phyloP scores from a whole-genome alignment of 2,113 vertebrate genomes.

The Phoenicopterus ruber region DNA sequence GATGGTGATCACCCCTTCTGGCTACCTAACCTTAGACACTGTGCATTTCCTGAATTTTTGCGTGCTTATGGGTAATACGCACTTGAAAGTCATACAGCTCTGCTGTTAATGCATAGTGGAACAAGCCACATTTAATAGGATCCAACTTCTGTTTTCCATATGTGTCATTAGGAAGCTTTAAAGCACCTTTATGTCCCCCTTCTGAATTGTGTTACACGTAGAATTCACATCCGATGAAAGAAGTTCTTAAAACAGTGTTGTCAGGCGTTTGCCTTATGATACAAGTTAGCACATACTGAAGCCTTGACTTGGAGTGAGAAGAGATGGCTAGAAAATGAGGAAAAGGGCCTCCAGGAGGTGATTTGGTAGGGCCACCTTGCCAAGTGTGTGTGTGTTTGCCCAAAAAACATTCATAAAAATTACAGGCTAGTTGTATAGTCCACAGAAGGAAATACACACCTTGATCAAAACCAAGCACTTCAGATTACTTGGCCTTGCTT shows the following conservation, averaged over 20 bases:
- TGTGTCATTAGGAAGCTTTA: not conserved
- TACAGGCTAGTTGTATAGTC: not conserved
- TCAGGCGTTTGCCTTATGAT: not conserved
- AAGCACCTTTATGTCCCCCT: not conserved
- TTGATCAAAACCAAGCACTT: not conserved
- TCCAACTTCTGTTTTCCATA: not conserved
- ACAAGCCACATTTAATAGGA: not conserved
- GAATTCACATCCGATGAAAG: not conserved
- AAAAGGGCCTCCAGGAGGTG: not conserved
- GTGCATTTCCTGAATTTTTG: not conserved
- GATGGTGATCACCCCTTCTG: not conserved
- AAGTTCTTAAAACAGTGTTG: not conserved
- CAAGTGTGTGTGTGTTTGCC: not conserved
- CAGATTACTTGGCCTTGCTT: not conserved
- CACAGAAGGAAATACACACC: not conserved
- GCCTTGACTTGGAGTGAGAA: not conserved
- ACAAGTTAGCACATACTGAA: not conserved
- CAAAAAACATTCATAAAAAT: not conserved
- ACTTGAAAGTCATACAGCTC: not conserved
- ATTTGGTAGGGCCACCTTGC: not conserved
- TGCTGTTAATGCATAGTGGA: not conserved
- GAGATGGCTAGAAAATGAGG: not conserved
- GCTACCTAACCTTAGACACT: not conserved
- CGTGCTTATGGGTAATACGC: not conserved
- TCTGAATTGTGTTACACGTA: not conserved